Conservation (phyloP, 1,140 invertebrate genomes). For the Bombus haemorrhoidalis region DNA sequence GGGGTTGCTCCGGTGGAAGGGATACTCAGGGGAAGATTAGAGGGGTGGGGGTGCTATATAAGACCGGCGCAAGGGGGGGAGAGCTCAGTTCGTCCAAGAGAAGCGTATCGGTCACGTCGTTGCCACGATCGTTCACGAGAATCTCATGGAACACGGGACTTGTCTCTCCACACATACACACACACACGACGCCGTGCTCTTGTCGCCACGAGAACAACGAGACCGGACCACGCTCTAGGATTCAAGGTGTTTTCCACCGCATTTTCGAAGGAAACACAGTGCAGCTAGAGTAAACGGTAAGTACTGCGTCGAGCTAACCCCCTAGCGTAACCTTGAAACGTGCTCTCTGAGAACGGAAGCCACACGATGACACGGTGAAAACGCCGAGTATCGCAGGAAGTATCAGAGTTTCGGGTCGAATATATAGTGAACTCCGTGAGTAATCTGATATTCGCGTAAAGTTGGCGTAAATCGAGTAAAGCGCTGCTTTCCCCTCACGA, state of each 20-base stretch:
- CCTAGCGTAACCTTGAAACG: constrained; percentile 40
- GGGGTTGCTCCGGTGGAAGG: constrained; percentile 71
- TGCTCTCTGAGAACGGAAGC: constrained; percentile 11
- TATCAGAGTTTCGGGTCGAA: not conserved
- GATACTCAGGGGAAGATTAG: constrained; percentile 69
- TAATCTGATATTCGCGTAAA: not conserved
- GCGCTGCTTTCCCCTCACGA: too few relatives aligned
- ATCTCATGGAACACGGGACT: constrained; percentile 64
- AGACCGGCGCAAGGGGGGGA: constrained; percentile 79
- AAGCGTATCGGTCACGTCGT: constrained; percentile 79
- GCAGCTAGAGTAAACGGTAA: constrained; percentile 27
- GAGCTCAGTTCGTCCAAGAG: constrained; percentile 81
- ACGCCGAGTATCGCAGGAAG: not conserved
- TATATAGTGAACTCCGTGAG: not conserved
- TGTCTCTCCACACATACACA: constrained; percentile 26
- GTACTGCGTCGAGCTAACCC: constrained; percentile 34
- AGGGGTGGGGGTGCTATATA: constrained; percentile 82
- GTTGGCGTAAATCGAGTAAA: not conserved
- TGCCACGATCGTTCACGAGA: constrained; percentile 64
- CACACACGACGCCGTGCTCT: constrained; percentile 15
- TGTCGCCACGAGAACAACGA: not conserved
- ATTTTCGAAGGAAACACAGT: not conserved
- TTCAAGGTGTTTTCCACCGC: constrained; percentile 43
- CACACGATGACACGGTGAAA: not conserved
- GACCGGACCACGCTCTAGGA: constrained; percentile 26